Percentiles rank a stretch among this genome's conserved stretches.
These are phyloP conservation scores for Malacoraja senta DNA, from an alignment of 2,797 vertebrate species.

Conservation along the genomic window DNA sequence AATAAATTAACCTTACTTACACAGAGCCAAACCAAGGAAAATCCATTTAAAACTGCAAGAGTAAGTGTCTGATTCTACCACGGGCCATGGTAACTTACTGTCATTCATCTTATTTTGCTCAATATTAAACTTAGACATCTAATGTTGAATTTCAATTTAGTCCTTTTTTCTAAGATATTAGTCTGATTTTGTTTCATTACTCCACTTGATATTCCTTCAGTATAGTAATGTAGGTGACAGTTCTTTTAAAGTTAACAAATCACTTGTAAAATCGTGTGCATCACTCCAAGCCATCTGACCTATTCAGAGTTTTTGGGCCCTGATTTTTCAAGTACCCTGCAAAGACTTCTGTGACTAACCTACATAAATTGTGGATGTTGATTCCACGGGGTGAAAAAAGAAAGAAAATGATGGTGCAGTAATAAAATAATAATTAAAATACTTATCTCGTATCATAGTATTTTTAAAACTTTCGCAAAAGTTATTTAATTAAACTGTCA, in stretches of 20 bases:
- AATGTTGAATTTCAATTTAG: background rate
- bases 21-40: background rate
- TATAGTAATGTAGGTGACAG: background rate
- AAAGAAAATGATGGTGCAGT: background rate
- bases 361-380: background rate
- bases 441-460: background rate
- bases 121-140: background rate
- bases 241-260: background rate
- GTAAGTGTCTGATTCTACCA: background rate
- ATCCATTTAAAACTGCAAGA: background rate
- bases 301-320: background rate
- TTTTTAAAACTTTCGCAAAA: background rate
- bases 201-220: slow-evolving; percentile 16
- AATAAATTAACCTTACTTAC: slow-evolving; percentile 28
- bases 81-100: background rate
- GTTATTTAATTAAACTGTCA: background rate
- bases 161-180: background rate
- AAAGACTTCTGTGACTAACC: background rate
- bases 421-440: background rate
- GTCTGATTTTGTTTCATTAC: background rate
- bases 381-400: background rate
- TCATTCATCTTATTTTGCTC: background rate
- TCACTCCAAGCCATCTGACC: background rate
- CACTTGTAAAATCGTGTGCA: background rate
- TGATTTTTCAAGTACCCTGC: background rate